Base-by-base conservation (phyloP, 2,797 vertebrate species). In the Hemibagrus guttatus region DNA sequence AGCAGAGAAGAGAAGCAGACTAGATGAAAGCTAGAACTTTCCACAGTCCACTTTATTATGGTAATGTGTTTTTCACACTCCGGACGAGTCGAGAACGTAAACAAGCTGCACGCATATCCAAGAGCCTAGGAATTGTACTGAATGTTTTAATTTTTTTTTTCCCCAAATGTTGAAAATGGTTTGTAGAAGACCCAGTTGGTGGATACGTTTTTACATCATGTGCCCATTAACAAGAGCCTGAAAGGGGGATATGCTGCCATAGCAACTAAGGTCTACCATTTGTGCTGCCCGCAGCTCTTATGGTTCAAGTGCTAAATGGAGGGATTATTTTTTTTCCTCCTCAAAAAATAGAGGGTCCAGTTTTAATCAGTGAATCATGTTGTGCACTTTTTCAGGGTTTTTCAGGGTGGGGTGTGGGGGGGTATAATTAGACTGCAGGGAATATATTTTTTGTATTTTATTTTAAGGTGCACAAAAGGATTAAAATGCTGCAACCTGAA, bases 211-310 rank as follows among this genome's bases (percentile, higher is more conserved):
- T 85, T 64, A 42, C 58, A 78, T 76, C 74, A 64, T 76, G 72
- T 21, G 39, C 72, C 72, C 69, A 75, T 80, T 64, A 69, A 26
- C 2, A 76, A 83, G 86, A 83, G 13, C 72, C 81, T 87, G 49
- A 66, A 76, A 69, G 63, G 31, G 75, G 58, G 59, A 86, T 75
- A 54, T 28, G 82, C 86, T 84, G 66, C 82, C 86, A 87, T 87
- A 87, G 82, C 86, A 87, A 87, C 86, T 71, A 69, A 68, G 63
- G 56, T 84, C 54, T 76, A 64, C 61, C 52, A 83, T 42, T 75
- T 59, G 35, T 87, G 63, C 63, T 87, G 54, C 72, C 54, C 26
- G n/a, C 17, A 49, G 80, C 74, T 83, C 69, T 64, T 82, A 80
- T 16, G 35, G 86, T 84, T 87, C 82, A 87, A 79, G 69, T 46